These are phyloP conservation scores for Smutsia temminckii DNA, from an alignment of 2,797 vertebrate species.

Conservation along the genomic window DNA sequence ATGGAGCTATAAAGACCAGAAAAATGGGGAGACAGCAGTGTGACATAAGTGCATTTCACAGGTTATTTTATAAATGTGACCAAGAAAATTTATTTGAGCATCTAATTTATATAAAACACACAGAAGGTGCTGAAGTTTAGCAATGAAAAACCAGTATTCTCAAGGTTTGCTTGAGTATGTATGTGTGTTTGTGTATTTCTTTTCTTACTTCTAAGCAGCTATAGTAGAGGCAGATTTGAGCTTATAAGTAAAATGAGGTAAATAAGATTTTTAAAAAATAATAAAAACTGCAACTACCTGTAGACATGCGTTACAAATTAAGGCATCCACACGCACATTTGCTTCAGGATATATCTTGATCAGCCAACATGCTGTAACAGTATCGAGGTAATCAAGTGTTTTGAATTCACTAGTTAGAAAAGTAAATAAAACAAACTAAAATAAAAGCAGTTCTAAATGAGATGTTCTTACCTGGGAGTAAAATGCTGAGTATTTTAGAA, in stretches of 20 bases:
- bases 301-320: not conserved
- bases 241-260: constrained; percentile 5
- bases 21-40: not conserved
- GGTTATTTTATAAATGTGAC: not conserved
- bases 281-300: not conserved
- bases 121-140: not conserved
- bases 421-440: constrained; percentile 16
- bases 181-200: not conserved
- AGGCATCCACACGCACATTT: not conserved
- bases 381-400: not conserved
- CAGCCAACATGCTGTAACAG: not conserved
- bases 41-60: not conserved
- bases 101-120: not conserved
- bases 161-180: not conserved
- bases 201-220: not conserved
- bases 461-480: not conserved
- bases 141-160: not conserved
- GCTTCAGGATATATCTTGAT: constrained; percentile 10
- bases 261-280: not conserved
- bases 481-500: constrained; percentile 32
- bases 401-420: constrained; percentile 7
- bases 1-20: not conserved
- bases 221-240: not conserved
- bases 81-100: not conserved
- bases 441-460: not conserved